Evolutionary conservation across 2,888 invertebrate genomes (phyloP).

Genomic region (Eupithecia insigniata): DNA sequence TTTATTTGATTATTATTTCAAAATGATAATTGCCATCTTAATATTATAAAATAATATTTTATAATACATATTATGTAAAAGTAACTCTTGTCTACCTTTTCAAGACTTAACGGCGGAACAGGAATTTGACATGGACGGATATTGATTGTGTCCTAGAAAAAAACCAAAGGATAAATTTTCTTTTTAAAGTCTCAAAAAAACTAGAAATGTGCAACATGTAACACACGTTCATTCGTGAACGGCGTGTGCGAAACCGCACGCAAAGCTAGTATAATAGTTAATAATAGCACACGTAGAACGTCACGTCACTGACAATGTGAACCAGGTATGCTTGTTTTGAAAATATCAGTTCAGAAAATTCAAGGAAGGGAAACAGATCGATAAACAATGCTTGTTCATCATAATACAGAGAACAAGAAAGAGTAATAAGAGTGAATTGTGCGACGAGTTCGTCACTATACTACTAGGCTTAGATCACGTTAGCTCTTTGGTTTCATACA

Average conservation of each 20-base stretch:
- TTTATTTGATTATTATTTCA: no score
- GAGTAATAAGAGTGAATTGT: slow-evolving; percentile 2
- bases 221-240: neutral
- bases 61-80: no score
- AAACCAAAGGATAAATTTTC: neutral
- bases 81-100: neutral
- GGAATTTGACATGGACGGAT: neutral
- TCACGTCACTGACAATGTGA: slow-evolving; percentile 47
- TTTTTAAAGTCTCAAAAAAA: neutral
- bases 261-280: neutral
- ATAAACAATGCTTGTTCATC: slow-evolving; percentile 10
- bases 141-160: neutral
- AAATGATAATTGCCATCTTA: no score
- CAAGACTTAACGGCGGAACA: neutral
- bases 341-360: no score
- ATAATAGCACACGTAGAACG: neutral
- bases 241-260: neutral
- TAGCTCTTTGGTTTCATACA: neutral
- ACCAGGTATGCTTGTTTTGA: slow-evolving; percentile 42
- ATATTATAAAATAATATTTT: neutral
- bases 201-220: neutral
- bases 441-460: neutral
- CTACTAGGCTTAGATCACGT: neutral
- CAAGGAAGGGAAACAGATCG: slow-evolving; percentile 21
- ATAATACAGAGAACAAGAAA: slow-evolving; percentile 7